A percentile compares a stretch with the other conserved stretches of the same genome.
Conservation (phyloP, 2,797 vertebrate species). For the Hylomyscus alleni region DNA sequence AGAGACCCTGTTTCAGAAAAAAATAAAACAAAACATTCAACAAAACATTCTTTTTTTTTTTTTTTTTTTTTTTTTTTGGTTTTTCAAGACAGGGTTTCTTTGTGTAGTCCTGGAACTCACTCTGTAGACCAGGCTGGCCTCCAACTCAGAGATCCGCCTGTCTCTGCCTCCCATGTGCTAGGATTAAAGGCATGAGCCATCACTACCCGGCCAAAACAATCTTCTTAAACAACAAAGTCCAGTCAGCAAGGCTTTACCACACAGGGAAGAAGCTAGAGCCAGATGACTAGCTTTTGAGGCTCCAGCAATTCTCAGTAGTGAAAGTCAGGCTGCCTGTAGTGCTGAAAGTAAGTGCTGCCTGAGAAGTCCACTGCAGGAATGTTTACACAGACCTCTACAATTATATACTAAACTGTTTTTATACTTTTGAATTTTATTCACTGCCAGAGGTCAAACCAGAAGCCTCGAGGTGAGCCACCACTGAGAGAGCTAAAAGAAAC, state of each 20-base stretch:
- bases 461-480: neutral
- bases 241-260: neutral
- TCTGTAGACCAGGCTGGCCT: no score
- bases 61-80: no score
- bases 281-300: neutral
- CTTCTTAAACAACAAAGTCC: neutral
- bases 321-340: neutral
- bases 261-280: constrained; percentile 14
- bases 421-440: neutral
- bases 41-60: no score
- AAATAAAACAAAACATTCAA: neutral
- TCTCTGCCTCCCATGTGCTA: no score
- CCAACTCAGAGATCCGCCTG: no score
- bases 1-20: neutral
- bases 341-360: neutral
- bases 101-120: no score
- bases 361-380: neutral
- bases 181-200: no score
- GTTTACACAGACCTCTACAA: neutral
- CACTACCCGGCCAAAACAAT: neutral
- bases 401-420: neutral
- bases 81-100: no score
- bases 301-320: neutral
- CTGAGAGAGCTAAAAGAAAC: neutral
- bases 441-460: neutral